These are phyloP conservation scores for Zoanthus gigantus DNA, from an alignment of 92 coral and sea anemone species.

Conservation along the genomic window DNA sequence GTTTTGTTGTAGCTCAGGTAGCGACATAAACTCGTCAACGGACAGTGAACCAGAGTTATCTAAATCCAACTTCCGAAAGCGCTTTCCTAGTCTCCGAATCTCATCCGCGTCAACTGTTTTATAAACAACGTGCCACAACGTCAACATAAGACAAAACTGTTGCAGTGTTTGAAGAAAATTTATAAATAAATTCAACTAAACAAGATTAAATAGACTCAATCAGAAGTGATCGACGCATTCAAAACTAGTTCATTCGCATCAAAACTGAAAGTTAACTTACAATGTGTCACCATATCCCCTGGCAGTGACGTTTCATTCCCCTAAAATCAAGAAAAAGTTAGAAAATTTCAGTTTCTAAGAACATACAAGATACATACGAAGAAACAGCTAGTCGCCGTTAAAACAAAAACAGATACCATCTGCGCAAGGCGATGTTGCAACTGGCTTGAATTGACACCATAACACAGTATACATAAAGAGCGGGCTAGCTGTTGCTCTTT, in stretches of 20 bases:
- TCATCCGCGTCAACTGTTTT: constrained; percentile 94
- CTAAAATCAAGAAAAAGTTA: constrained; percentile 60
- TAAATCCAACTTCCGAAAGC: constrained; percentile 94
- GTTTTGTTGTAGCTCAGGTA: constrained; percentile 96
- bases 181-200: constrained; percentile 43
- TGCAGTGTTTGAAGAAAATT: constrained; percentile 35
- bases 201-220: constrained; percentile 20
- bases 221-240: constrained; percentile 40
- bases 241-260: neutral
- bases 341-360: neutral
- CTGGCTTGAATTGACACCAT: constrained; percentile 3
- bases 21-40: constrained; percentile 98
- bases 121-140: constrained; percentile 34
- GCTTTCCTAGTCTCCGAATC: constrained; percentile 94
- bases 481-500: constrained; percentile 20
- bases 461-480: neutral
- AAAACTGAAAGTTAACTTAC: constrained; percentile 75
- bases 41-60: constrained; percentile 98
- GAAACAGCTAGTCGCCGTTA: constrained; percentile 33
- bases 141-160: constrained; percentile 44
- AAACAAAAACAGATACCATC: constrained; percentile 38
- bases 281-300: constrained; percentile 94
- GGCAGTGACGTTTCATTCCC: constrained; percentile 98
- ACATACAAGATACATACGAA: neutral
- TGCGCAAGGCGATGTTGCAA: constrained; percentile 17